A percentile compares a stretch with the other conserved stretches of the same genome.
phyloP scores from a whole-genome alignment of 2,113 vertebrate genomes.

The Suncus etruscus region DNA sequence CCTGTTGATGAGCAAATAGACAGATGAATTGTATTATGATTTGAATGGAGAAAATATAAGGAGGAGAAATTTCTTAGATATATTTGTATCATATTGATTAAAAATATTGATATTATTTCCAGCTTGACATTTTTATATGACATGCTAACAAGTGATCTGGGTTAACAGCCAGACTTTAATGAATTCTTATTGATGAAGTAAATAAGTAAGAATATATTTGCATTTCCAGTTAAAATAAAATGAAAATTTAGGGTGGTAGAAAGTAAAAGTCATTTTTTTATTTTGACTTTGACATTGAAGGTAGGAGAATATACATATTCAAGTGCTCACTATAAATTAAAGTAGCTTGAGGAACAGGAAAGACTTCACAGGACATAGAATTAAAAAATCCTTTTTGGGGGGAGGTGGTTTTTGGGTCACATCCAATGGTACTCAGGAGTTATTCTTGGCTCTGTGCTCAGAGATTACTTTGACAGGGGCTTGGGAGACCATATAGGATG shows the following conservation, averaged over 20 bases:
- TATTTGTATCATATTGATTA: slow-evolving; percentile 17
- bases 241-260: slow-evolving; percentile 10
- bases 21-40: slow-evolving; percentile 1
- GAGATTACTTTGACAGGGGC: no score
- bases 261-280: slow-evolving; percentile 10
- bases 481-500: no score
- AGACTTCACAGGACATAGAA: neutral
- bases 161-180: slow-evolving; percentile 48
- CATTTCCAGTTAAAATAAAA: slow-evolving; percentile 59
- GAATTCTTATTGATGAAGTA: slow-evolving; percentile 58
- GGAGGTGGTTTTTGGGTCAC: no score
- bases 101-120: slow-evolving; percentile 35
- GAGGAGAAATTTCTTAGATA: neutral
- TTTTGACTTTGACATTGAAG: slow-evolving; percentile 20
- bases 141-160: slow-evolving; percentile 47
- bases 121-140: slow-evolving; percentile 38
- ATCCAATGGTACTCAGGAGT: no score
- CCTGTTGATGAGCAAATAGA: neutral
- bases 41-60: neutral
- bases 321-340: slow-evolving; percentile 9
- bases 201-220: slow-evolving; percentile 3
- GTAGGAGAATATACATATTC: neutral
- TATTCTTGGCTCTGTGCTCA: no score
- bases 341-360: neutral
- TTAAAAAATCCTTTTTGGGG: no score